phyloP scores from a whole-genome alignment of 2,113 vertebrate genomes.

The Turnix velox region DNA sequence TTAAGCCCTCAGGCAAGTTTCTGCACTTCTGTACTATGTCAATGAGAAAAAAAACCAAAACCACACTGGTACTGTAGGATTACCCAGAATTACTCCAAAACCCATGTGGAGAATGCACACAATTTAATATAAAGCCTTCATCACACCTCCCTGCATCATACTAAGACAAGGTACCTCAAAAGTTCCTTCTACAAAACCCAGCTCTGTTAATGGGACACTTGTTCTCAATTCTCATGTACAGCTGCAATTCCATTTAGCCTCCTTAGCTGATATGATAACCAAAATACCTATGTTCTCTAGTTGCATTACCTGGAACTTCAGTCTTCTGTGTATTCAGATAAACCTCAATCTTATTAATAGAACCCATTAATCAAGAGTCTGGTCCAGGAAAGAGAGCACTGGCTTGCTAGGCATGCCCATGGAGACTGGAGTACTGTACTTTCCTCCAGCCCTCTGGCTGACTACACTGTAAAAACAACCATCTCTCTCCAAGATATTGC shows the following conservation, averaged over 20 bases:
- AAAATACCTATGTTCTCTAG: not conserved
- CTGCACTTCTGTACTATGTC: not conserved
- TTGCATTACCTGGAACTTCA: not conserved
- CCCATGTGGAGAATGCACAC: not conserved
- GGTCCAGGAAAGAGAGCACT: not conserved
- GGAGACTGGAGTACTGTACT: not conserved
- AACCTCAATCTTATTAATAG: too few species aligned
- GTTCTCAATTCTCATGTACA: not conserved
- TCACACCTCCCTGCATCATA: not conserved
- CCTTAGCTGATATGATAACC: not conserved
- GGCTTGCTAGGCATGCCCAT: fast-evolving
- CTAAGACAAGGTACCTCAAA: not conserved
- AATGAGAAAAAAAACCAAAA: not conserved
- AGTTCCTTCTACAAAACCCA: too few species aligned
- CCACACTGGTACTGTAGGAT: not conserved
- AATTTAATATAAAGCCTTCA: not conserved
- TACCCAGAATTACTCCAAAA: not conserved
- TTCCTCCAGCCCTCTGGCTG: not conserved
- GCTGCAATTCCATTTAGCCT: not conserved
- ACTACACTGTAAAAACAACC: not conserved
- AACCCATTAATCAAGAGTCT: not conserved
- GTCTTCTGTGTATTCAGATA: not conserved
- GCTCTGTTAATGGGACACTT: not conserved
- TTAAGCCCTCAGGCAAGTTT: not conserved
- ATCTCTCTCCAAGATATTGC: not conserved